Evolutionary conservation across 2,888 invertebrate genomes (phyloP).

Genomic region (Myopa testacea): DNA sequence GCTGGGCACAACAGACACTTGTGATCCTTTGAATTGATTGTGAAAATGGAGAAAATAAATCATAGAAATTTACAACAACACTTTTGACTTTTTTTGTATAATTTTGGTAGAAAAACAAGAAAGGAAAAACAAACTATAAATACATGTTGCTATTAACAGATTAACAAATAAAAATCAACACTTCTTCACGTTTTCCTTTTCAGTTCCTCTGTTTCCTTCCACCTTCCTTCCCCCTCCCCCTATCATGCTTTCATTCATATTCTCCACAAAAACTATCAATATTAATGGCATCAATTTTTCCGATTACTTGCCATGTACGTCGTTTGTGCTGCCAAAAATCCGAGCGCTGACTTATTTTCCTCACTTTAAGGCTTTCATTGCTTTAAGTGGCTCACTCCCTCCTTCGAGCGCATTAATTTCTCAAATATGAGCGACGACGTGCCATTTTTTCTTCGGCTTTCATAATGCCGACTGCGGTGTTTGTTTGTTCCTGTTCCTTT

Average conservation of each 20-base stretch:
- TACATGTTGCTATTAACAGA: too few species aligned
- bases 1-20: too few species aligned
- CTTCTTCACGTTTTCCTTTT: too few species aligned
- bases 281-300: slow-evolving; percentile 42
- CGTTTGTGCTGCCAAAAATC: not conserved
- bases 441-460: slow-evolving; percentile 29
- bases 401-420: slow-evolving; percentile 42
- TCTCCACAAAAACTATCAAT: not conserved
- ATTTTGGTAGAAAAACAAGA: too few species aligned
- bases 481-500: not conserved
- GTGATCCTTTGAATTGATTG: too few species aligned
- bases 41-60: too few species aligned
- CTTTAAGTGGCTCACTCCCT: slow-evolving; percentile 40
- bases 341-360: slow-evolving; percentile 17
- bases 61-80: too few species aligned
- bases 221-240: not conserved
- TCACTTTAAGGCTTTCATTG: slow-evolving; percentile 38
- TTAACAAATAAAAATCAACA: too few species aligned
- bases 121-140: too few species aligned
- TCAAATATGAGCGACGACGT: slow-evolving; percentile 37
- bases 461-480: slow-evolving; percentile 27
- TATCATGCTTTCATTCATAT: not conserved
- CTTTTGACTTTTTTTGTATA: too few species aligned
- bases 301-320: slow-evolving; percentile 30
- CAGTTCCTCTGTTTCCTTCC: not conserved